Evolutionary conservation across 2,888 invertebrate genomes (phyloP).

Genomic region (Eledona agricola): DNA sequence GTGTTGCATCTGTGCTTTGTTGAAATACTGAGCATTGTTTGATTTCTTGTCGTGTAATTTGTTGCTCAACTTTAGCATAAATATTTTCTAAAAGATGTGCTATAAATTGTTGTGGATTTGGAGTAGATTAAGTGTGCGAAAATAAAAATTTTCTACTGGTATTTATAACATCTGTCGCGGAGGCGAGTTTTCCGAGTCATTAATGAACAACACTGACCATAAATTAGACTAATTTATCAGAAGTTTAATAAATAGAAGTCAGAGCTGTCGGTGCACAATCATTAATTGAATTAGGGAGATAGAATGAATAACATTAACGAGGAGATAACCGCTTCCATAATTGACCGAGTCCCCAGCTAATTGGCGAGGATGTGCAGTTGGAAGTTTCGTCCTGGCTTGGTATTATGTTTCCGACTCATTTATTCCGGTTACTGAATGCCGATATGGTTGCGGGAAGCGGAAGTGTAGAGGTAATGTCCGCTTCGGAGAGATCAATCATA

Average conservation of each 20-base stretch:
- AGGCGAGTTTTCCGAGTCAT: slow-evolving; percentile 15
- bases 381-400: slow-evolving; percentile 10
- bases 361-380: slow-evolving; percentile 14
- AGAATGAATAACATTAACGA: slow-evolving; percentile 23
- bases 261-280: slow-evolving; percentile 11
- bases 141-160: no score
- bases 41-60: no score
- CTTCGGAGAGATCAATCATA: slow-evolving; percentile 24
- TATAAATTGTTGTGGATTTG: no score
- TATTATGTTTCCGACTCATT: slow-evolving; percentile 28
- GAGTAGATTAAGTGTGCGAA: no score
- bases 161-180: slow-evolving; percentile 1
- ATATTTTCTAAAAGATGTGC: no score
- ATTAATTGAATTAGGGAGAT: slow-evolving; percentile 21
- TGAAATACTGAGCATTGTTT: no score
- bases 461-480: slow-evolving; percentile 23
- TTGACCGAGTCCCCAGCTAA: slow-evolving; percentile 17
- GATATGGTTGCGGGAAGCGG: slow-evolving; percentile 22
- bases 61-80: no score
- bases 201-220: slow-evolving; percentile 14
- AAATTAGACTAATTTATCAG: slow-evolving; percentile 25
- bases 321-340: slow-evolving; percentile 24
- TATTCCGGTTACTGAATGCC: slow-evolving; percentile 14
- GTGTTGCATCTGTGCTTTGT: no score
- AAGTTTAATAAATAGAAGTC: slow-evolving; percentile 19